Base-by-base conservation (phyloP, 2,797 vertebrate genomes). In the Crocodylus rhombifer region DNA sequence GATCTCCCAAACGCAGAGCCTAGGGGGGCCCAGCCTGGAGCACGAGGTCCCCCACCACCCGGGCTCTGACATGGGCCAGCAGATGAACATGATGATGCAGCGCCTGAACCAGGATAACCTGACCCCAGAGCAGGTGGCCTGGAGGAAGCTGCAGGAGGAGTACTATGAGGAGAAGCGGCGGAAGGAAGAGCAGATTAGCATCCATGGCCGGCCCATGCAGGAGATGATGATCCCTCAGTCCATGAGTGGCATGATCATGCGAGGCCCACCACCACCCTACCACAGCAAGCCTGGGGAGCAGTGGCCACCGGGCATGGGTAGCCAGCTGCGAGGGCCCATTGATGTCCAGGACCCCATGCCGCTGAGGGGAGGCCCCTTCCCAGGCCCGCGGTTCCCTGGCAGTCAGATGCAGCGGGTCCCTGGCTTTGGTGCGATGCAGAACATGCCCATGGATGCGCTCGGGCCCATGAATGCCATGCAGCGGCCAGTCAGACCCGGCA, bases 71-170 rank as follows among this genome's bases (percentile, higher is more conserved):
- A 98, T 99, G 98, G 99, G 98, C 25, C 98, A 98, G 76, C 97
- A 99, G 85, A 98, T 99, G 96, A 99, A 96, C 86, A 92, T 98
- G 91, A 98, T 98, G 98, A 98, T 98, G 97, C 98, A 98, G 95
- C 96, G 98, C 26, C 95, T 98, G 87, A 97, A 98, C 95, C 98
- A 98, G 77, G 99, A 99, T 56, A 99, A 99, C 87, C 97, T 99
- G 90, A 99, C 99, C 0, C 99, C 99, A 0, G 99, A 99, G 91
- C 99, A 99, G 93, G 98, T 99, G 92, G 99, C 99, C 65, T 99
- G 99, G 99, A 98, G 99, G 91, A 99, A 99, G 96, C 93, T 99
- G 92, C 99, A 99, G 97, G 99, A 99, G 73, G 99, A 99, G 89
- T 99, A 99, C 95, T 99, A 99, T 0, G 99, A 99, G 89, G 99